A percentile compares a stretch with the other conserved stretches of the same genome.
Conservation (phyloP, 2,888 invertebrate genomes). For the Xylocampa areola region DNA sequence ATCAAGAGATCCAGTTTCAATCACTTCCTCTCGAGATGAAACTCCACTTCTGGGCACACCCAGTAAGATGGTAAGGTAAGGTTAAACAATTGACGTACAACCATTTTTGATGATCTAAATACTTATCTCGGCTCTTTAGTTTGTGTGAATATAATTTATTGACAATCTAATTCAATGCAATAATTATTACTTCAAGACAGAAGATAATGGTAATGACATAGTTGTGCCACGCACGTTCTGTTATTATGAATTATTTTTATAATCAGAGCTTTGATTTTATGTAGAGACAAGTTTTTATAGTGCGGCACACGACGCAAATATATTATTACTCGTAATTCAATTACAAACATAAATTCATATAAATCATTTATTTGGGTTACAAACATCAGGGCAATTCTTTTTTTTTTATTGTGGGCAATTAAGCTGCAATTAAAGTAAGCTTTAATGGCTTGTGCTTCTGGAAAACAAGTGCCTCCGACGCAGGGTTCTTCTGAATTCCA, state of each 20-base stretch:
- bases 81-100: no score
- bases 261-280: no score
- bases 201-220: no score
- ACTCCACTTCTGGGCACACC: slow-evolving; percentile 40
- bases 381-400: slow-evolving; percentile 5
- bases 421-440: no score
- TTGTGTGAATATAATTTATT: no score
- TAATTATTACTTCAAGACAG: no score
- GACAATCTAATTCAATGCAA: no score
- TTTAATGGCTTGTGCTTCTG: slow-evolving; percentile 28
- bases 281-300: slow-evolving; percentile 9
- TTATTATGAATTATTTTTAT: no score
- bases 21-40: slow-evolving; percentile 33
- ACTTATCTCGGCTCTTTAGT: no score
- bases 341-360: slow-evolving; percentile 22
- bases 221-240: no score
- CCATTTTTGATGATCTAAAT: no score
- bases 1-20: slow-evolving; percentile 34
- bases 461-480: slow-evolving; percentile 8
- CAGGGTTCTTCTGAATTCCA: slow-evolving; percentile 9
- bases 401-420: no score
- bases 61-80: slow-evolving; percentile 24
- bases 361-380: slow-evolving; percentile 42
- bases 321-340: slow-evolving; percentile 25
- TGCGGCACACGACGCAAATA: slow-evolving; percentile 20